phyloP scores from a whole-genome alignment of 2,888 invertebrate genomes.

The Sminthurinus aureus region DNA sequence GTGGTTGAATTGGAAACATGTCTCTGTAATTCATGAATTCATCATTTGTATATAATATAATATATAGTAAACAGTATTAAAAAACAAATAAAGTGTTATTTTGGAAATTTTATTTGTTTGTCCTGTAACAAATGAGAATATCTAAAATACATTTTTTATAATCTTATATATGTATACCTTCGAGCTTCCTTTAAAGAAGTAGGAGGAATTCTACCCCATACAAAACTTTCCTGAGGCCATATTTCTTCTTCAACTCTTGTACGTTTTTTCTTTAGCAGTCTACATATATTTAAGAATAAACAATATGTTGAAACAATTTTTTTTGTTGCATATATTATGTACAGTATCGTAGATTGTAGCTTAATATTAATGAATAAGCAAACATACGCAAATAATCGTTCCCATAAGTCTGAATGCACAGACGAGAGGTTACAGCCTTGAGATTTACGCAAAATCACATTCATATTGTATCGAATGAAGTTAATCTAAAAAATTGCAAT shows the following conservation, averaged over 20 bases:
- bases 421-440: constrained; percentile 44
- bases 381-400: constrained; percentile 42
- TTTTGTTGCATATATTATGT: background rate
- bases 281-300: background rate
- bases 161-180: background rate
- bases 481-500: constrained; percentile 72
- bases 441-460: constrained; percentile 69
- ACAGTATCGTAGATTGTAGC: background rate
- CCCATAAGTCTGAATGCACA: constrained; percentile 43
- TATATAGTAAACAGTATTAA: no score
- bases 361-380: background rate
- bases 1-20: constrained; percentile 43
- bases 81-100: no score
- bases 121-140: no score
- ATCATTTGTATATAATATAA: no score
- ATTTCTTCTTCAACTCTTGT: constrained; percentile 48
- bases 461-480: constrained; percentile 76
- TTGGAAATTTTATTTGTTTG: no score
- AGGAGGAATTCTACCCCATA: constrained; percentile 49
- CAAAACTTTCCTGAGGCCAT: constrained; percentile 55
- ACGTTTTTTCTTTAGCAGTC: constrained; percentile 43
- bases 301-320: background rate
- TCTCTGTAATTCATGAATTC: no score
- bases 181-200: constrained; percentile 22
- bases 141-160: no score